These are phyloP conservation scores for Pristionchus japonicus DNA, from an alignment of 2,888 invertebrate genomes.

Conservation along the genomic window DNA sequence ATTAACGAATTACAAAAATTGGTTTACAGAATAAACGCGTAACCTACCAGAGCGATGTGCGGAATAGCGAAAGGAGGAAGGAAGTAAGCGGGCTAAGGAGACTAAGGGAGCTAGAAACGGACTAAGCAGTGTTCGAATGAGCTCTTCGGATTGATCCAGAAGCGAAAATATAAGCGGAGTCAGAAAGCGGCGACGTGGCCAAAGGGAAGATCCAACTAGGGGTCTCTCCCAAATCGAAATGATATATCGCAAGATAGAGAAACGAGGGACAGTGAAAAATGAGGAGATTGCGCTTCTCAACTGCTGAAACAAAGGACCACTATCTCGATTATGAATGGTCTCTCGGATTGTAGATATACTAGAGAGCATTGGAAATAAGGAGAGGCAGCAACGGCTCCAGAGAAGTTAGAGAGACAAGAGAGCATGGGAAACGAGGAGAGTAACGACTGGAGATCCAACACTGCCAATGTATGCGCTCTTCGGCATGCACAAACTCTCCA, in stretches of 20 bases:
- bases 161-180: not conserved
- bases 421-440: not conserved
- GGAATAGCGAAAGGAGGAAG: not conserved
- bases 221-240: too few relatives aligned
- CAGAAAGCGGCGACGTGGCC: not conserved
- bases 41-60: not conserved
- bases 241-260: too few relatives aligned
- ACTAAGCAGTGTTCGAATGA: too few relatives aligned
- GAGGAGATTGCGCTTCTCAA: too few relatives aligned
- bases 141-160: not conserved
- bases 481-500: conserved; percentile 30
- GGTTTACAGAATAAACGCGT: not conserved
- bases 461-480: conserved; percentile 13
- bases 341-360: not conserved
- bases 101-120: not conserved
- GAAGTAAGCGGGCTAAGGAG: not conserved
- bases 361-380: not conserved
- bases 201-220: not conserved
- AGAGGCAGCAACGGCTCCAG: too few relatives aligned
- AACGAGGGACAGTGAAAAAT: too few relatives aligned
- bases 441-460: not conserved
- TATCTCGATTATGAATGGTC: not conserved
- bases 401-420: not conserved
- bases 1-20: not conserved
- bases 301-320: not conserved